Evolutionary conservation across 2,113 vertebrate species (phyloP), one percentile per base, ranked within the genome.

Genomic region (Ibidorhyncha struthersii): DNA sequence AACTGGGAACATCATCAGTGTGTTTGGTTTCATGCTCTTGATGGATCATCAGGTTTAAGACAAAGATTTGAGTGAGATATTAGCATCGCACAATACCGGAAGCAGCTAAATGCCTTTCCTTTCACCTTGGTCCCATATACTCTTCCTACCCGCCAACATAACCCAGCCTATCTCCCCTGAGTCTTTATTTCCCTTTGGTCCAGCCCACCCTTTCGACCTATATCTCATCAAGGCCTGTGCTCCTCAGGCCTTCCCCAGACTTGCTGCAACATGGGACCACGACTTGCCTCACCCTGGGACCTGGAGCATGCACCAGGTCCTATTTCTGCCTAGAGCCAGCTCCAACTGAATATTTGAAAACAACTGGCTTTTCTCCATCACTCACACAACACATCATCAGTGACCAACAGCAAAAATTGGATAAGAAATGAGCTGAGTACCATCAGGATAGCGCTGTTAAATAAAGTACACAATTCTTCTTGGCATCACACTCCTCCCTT

Each of bases 281-380:
- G 0, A 34, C 12, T 7, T 45, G 20, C 66, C 10, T 45, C 18
- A 13, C 21, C 5, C n/a, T 1, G 0, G 22, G 21, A 79, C 26
- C 23, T 43, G 49, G 32, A 45, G 10, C 9, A 38, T 43, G 23
- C 18, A n/a, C 43, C 22, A 69, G 29, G n/a, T 59, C 6, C 41
- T 27, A 14, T n/a, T 70, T 74, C 56, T 71, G 8, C 45, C 25
- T 66, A 76, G 5, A 50, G 18, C 5, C 36, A 59, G 5, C 61
- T 87, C 40, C n/a, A 38, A 2, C 5, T 21, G 12, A 67, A n/a
- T 78, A 50, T 22, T 41, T 86, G 36, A 78, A 82, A 88, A 58
- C 36, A 62, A 26, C 29, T 67, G 55, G 9, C 18, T 89, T 79
- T 74, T 50, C 50, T 58, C 61, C 72, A 53, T 74, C 50, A 43